Evolutionary conservation across 1,140 invertebrate species (phyloP), one percentile per base, ranked within the genome.

Genomic region (Panagrolaimus sp.): DNA sequence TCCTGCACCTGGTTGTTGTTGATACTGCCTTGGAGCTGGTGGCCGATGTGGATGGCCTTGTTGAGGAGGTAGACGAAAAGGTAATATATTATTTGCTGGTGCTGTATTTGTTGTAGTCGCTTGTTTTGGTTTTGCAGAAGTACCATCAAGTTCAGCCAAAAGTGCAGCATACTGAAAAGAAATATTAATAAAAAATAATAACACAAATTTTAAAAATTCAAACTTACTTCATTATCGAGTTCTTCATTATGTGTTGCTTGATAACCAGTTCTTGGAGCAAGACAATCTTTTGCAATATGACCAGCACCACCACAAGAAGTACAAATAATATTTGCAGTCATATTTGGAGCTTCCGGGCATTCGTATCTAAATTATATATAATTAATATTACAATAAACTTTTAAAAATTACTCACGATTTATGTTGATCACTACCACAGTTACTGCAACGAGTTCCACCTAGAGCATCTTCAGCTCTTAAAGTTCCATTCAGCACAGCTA

Each of bases 251-350:
- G 72, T 25, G 31, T 53, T 46, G 44, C 20, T 20, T 45, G 16
- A 51, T 65, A 57, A 27, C 77, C 78, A 11, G 78, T 47, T 16
- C 72, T 70, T 20, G 77, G 78, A 47, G 72, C 85, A 79, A 86
- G 86, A 86, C 96, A 99, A 88, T 99, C 96, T 74, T 91, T 89
- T 13, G 94, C 91, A 80, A 99, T 94, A 85, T 99, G 96, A 1
- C 96, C 96, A 38, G 92, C 92, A 43, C 92, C 93, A 62, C 95
- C 96, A 86, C 96, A 99, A 70, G 91, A 90, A 64, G 92, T 91
- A 86, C 96, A 99, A 62, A 98, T 89, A 72, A 98, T 95, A 77
- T 90, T 94, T 83, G 96, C 96, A 0, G 96, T 99, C 5, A 98
- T 90, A 84, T 99, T 98, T 23, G 90, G 95, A 86, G 92, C 96